These are phyloP conservation scores for Zeugodacus cucurbitae DNA, from an alignment of 1,140 invertebrate species.

Conservation along the genomic window DNA sequence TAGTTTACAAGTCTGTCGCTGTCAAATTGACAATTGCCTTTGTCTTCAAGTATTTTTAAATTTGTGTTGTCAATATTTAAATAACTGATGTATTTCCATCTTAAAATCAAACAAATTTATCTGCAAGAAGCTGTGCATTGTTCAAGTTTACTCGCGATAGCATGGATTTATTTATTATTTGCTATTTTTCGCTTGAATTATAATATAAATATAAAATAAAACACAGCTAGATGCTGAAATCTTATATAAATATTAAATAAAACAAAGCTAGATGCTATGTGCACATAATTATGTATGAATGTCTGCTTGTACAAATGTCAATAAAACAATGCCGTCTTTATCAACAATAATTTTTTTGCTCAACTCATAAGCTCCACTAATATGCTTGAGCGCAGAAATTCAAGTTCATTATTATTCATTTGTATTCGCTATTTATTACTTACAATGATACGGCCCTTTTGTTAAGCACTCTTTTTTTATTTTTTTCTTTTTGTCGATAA, in stretches of 20 bases:
- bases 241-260: too few relatives aligned
- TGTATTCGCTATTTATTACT: neutral
- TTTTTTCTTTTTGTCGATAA: neutral
- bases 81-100: neutral
- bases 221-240: neutral
- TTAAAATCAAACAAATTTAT: neutral
- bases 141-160: neutral
- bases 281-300: neutral
- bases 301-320: neutral
- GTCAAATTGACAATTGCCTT: neutral
- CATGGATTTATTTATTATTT: neutral
- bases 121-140: neutral
- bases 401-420: conserved; percentile 30
- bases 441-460: neutral
- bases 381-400: neutral
- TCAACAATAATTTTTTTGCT: neutral
- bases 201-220: neutral
- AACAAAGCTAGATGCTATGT: neutral
- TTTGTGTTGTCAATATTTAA: neutral
- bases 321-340: neutral
- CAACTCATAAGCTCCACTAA: neutral
- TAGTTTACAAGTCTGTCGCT: neutral
- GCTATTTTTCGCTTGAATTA: neutral
- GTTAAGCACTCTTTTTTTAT: neutral
- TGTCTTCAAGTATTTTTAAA: neutral